Evolutionary conservation across 2,113 vertebrate species (phyloP), one percentile per base, ranked within the genome.

Genomic region (Paramormyrops kingsleyae): DNA sequence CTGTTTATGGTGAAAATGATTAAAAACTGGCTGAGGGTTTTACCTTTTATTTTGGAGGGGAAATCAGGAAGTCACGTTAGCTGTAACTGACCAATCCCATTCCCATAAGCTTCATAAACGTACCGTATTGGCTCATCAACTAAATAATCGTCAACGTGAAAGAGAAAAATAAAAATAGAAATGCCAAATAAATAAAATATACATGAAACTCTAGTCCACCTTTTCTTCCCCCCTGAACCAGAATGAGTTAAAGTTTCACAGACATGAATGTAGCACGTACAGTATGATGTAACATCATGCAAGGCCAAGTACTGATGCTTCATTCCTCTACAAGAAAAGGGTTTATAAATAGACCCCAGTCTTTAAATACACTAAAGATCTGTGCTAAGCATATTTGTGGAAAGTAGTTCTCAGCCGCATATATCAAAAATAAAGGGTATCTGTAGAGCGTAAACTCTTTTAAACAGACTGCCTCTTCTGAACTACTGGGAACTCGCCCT

Each of bases 231-330:
- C 27, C 15, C 27, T 15, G 52, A 80, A 89, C 47, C 15, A 44
- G 88, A 39, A 89, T 66, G 46, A 62, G 70, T 83, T 83, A 56
- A 83, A 77, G 44, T 52, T 42, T 17, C 88, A 90, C 27, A 90
- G 42, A 87, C 88, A 88, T 88, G 89, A 88, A 88, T 88, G 70
- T 90, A 85, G 56, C 17, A 4, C 87, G 88, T 39, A n/a, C n/a
- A n/a, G n/a, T n/a, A 93, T 95, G 94, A 96, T 94, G 94, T 94
- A 95, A 96, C 89, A 90, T 92, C 84, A 89, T 91, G 95, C 91
- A 95, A 96, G 91, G 74, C 77, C 89, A 92, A 84, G 49, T 89
- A 80, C 92, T 92, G 91, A 88, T 90, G 91, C 88, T 92, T 90
- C 84, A 24, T 88, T 80, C 88, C 49, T 83, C 19, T 56, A 70